A percentile compares a stretch with the other conserved stretches of the same genome.
These are phyloP conservation scores for Hemicordylus capensis DNA, from an alignment of 2,113 vertebrate genomes.

Conservation along the genomic window DNA sequence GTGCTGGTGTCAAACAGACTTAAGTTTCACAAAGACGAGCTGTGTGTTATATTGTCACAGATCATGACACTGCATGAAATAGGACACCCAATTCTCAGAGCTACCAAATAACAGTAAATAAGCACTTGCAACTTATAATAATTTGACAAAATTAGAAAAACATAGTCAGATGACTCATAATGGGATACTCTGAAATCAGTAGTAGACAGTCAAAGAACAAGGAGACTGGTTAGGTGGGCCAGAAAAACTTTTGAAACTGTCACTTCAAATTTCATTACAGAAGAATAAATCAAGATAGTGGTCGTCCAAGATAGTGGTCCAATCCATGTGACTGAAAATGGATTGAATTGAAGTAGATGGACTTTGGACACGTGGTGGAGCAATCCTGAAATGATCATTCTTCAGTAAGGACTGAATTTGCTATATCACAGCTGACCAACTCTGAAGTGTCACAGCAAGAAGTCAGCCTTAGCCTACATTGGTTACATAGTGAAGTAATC, in stretches of 20 bases:
- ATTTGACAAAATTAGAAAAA: neutral
- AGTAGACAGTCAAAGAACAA: neutral
- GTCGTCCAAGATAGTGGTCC: neutral
- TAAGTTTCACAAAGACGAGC: slow-evolving; percentile 74
- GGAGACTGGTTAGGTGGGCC: neutral
- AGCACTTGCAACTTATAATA: slow-evolving; percentile 26
- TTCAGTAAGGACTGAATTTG: neutral
- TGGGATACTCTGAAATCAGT: neutral
- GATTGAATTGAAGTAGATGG: neutral
- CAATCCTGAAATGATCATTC: neutral
- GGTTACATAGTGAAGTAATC: neutral
- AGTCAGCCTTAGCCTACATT: neutral
- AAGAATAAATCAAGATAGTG: no score
- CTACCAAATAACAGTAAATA: slow-evolving; percentile 46
- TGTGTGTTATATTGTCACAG: slow-evolving; percentile 72
- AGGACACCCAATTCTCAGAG: slow-evolving; percentile 9
- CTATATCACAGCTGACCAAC: neutral
- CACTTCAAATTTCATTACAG: neutral
- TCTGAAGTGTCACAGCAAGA: neutral
- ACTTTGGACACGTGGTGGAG: neutral
- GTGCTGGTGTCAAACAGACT: slow-evolving; percentile 68
- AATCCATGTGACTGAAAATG: neutral
- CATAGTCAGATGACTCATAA: neutral
- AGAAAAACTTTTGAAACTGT: neutral
- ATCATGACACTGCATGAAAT: slow-evolving; percentile 76